Evolutionary conservation across 2,888 invertebrate genomes (phyloP), one percentile per base, ranked within the genome.

Genomic region (Allygus modestus): DNA sequence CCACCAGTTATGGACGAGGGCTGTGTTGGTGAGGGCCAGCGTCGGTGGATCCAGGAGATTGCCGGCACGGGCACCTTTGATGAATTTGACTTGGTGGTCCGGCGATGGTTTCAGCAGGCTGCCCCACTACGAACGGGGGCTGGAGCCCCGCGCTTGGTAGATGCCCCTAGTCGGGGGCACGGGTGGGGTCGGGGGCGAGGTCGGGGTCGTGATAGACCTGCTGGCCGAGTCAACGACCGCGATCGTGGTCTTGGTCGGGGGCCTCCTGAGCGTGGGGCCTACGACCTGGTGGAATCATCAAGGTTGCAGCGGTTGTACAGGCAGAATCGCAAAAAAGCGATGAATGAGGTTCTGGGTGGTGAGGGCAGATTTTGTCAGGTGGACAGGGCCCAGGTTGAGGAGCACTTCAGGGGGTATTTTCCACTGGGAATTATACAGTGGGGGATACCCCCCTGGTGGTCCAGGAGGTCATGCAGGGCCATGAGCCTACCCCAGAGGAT

Each of bases 381-480:
- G 1, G 31, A 28, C 33, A n/a, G 17, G 2, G n/a, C 4, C 1
- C 31, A 17, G 11, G n/a, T 69, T 15, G 69, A 69, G 12, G 69
- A 69, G 0, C 33, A 69, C 33, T 69, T 69, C 2, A 0, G 37
- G 5, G 69, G 7, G 69, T 69, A 5, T 69, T 69, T 17, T 33
- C 33, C 9, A 1, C 17, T 0, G 69, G 69, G 0, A 1, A 69
- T n/a, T 37, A 69, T 23, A 15, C 17, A 1, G 33, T 69, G 0
- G 69, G 69, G 31, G 69, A 69, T 1, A 5, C n/a, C 31, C 69
- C 69, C n/a, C 17, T 5, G 69, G 69, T 17, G 69, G 69, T 69
- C 17, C 4, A n/a, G n/a, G n/a, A n/a, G n/a, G n/a, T n/a, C n/a
- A n/a, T n/a, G n/a, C n/a, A n/a, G n/a, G n/a, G n/a, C n/a, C n/a